A percentile compares a stretch with the other conserved stretches of the same genome.
Conservation (phyloP, 2,888 invertebrate species). For the Lacanobia oleracea region DNA sequence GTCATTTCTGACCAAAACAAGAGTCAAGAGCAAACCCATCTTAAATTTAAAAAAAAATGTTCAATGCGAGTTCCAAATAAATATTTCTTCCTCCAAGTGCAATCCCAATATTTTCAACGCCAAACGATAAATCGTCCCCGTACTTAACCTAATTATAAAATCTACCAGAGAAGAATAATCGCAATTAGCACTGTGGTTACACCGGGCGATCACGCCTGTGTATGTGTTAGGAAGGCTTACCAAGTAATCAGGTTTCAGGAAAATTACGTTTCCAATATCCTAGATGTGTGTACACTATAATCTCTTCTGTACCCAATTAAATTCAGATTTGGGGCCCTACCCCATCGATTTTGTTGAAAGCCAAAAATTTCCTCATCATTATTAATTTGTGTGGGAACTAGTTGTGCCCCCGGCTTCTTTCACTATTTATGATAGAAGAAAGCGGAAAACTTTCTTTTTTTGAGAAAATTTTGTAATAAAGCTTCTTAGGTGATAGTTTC, state of each 20-base stretch:
- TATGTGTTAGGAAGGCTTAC: slow-evolving; percentile 14
- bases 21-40: too few species aligned
- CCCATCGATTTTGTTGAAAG: slow-evolving; percentile 13
- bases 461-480: too few species aligned
- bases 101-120: background rate
- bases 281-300: slow-evolving; percentile 35
- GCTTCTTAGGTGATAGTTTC: too few species aligned
- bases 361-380: background rate
- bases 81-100: too few species aligned
- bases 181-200: slow-evolving; percentile 35
- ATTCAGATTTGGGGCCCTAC: slow-evolving; percentile 21
- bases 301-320: slow-evolving; percentile 33
- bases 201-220: background rate
- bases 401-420: too few species aligned
- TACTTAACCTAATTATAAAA: slow-evolving; percentile 20
- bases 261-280: slow-evolving; percentile 29
- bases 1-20: too few species aligned
- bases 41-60: too few species aligned
- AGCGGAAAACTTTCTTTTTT: too few species aligned
- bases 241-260: slow-evolving; percentile 37
- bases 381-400: too few species aligned
- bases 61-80: too few species aligned
- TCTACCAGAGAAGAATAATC: slow-evolving; percentile 7
- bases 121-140: background rate
- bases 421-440: too few species aligned